Percentiles rank a stretch among this genome's conserved stretches.
These are phyloP conservation scores for Enteromius trimaculatus DNA, from an alignment of 2,797 vertebrate species.

Conservation along the genomic window DNA sequence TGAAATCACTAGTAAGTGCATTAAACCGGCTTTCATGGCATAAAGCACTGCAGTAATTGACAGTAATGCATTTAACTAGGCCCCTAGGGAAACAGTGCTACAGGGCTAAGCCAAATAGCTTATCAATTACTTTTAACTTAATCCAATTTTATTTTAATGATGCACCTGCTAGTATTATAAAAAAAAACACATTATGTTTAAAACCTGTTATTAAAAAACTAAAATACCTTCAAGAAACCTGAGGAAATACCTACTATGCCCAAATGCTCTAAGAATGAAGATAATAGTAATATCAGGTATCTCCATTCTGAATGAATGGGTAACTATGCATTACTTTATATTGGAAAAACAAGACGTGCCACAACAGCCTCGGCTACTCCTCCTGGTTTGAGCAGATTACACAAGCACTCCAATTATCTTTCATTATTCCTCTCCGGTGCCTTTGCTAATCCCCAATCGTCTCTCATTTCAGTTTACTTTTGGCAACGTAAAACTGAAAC, in stretches of 20 bases:
- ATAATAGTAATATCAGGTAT: conserved; percentile 41
- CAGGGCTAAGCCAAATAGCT: not conserved
- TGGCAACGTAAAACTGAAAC: conserved; percentile 30
- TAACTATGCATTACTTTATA: conserved; percentile 15
- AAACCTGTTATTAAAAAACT: not conserved
- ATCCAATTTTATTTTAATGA: not conserved
- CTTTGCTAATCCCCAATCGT: conserved; percentile 34
- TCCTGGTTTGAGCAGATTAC: conserved; percentile 39
- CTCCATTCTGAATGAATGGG: conserved; percentile 23
- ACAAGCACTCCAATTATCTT: conserved; percentile 47
- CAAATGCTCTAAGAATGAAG: conserved; percentile 26
- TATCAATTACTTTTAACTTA: not conserved
- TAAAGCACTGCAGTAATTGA: not conserved
- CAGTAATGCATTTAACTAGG: conserved; percentile 4
- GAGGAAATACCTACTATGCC: not conserved
- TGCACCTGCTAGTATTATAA: not conserved
- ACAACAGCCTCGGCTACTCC: not conserved
- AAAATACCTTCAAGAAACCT: not conserved
- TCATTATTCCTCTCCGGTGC: conserved; percentile 33
- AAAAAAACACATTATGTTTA: not conserved
- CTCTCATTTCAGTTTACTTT: conserved; percentile 50
- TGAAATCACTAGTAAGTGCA: not conserved
- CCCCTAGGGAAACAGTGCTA: conserved; percentile 7
- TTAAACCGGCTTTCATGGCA: not conserved
- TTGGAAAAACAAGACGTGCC: conserved; percentile 29